Base-by-base conservation (phyloP, 1,140 invertebrate genomes). In the Parasteatoda tepidariorum region DNA sequence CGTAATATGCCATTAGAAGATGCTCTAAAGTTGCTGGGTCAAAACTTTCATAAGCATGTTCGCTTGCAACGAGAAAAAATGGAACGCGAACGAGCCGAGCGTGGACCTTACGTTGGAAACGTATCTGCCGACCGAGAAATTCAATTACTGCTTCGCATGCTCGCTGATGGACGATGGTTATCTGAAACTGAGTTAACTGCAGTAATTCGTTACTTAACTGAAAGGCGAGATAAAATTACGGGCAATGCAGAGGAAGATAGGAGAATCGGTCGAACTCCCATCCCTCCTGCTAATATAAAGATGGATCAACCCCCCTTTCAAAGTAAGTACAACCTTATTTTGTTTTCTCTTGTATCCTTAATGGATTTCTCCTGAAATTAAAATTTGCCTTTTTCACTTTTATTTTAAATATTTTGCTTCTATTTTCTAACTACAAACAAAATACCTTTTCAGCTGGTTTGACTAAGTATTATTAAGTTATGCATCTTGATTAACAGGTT, bases 1-100 rank as follows among this genome's bases (percentile, higher is more conserved):
- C 92, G 96, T 85, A 97, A 98, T 89, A 97, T 98, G 95, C 96
- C 95, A 0, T 87, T 97, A n/a, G 95, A 97, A 71, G 95, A 97
- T 89, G 95, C 96, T 2, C 91, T 97, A 75, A 91, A 91, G 81
- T 90, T 97, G 55, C 91, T 98, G 30, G 91, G 91, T 26, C 91
- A 93, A 24, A 96, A 95, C 88, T 97, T 95, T 89, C 92, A 93
- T 70, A 92, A 92, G 71, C 95, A 95, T 88, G 93, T 95, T 87
- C 85, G 89, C 59, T 75, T 31, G 24, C 83, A 79, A 54, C 31
- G 24, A 64, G 71, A 76, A 34, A 33, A 64, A 11, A 82, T 84
- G 84, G 78, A 81, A 26, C 84, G 75, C 28, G 84, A 84, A 22
- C 31, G 68, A 57, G 54, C 71, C 6, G 76, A 84, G 41, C 18